Conservation (phyloP, 2,113 vertebrate genomes). For the Labrus mixtus region DNA sequence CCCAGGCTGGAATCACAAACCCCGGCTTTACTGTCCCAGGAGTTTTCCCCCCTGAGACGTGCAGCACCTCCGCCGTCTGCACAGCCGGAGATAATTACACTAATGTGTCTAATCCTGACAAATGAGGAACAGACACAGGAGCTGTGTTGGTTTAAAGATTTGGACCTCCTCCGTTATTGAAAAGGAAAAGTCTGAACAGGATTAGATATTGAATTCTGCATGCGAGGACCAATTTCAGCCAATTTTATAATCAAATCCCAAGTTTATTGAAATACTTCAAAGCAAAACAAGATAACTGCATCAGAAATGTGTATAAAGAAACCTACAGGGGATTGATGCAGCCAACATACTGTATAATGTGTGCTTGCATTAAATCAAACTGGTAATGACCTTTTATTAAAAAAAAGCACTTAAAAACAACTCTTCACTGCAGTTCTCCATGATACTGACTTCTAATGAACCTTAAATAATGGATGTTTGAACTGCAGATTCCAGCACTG, state of each 20-base stretch:
- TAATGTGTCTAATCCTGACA: conserved; percentile 24
- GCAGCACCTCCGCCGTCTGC: conserved; percentile 4
- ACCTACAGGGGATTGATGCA: no score
- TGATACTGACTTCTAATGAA: neutral
- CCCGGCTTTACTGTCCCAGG: conserved; percentile 26
- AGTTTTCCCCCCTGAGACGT: conserved; percentile 8
- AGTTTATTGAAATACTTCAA: no score
- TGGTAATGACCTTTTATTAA: no score
- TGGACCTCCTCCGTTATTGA: neutral
- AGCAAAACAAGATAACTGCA: neutral
- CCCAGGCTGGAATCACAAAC: conserved; percentile 26
- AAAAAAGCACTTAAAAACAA: neutral
- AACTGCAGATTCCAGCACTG: conserved; percentile 21
- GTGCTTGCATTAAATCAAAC: no score
- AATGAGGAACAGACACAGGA: conserved; percentile 47
- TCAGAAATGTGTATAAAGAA: no score
- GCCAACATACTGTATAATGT: neutral
- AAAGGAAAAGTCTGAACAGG: neutral
- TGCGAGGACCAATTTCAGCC: neutral
- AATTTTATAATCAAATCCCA: neutral
- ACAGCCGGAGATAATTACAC: conserved; percentile 36
- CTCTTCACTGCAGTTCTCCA: neutral
- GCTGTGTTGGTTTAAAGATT: neutral
- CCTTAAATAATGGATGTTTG: conserved; percentile 8
- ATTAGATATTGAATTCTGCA: no score